Evolutionary conservation across 2,797 vertebrate species (phyloP), one percentile per base, ranked within the genome.

Genomic region (Aldrovandia affinis): DNA sequence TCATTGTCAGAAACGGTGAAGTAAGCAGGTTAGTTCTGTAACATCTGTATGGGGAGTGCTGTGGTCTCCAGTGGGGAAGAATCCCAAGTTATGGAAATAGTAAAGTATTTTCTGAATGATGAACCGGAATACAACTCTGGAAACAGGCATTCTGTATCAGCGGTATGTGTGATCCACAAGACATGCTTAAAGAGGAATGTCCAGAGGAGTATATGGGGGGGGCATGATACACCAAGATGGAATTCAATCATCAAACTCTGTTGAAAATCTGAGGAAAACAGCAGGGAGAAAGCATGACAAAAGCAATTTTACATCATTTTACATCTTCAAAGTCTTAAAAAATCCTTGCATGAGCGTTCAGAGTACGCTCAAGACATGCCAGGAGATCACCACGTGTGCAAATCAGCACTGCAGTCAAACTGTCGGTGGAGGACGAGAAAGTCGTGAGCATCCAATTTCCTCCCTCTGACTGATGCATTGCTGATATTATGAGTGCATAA

Each of bases 291-390:
- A n/a, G 9, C 7, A 20, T 68, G 59, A 70, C 59, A 52, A 65
- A 84, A 42, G 78, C 78, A 33, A 81, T 70, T 84, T 57, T 50
- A 84, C 50, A 59, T 68, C 61, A 30, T 28, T 52, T 47, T 28
- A 55, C n/a, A 57, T 81, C 50, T 73, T 39, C n/a, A 65, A 84
- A 57, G 54, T 57, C 78, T 84, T 84, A 44, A 73, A 84, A 70
- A 52, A 73, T 33, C 63, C 63, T n/a, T 5, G 25, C 78, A 47
- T n/a, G 25, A 80, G 78, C 63, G 55, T 84, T 73, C 47, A 25
- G 28, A 55, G 83, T 57, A 25, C 18, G 63, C 47, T 63, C 68
- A 10, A 70, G 47, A 55, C 44, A 81, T 70, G 83, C 57, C 83
- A 84, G 63, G 78, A 57, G 33, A 84, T 44, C 78, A 80, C 39